A percentile compares a stretch with the other conserved stretches of the same genome.
phyloP scores from a whole-genome alignment of 2,888 invertebrate species.

The Pyralis farinalis region DNA sequence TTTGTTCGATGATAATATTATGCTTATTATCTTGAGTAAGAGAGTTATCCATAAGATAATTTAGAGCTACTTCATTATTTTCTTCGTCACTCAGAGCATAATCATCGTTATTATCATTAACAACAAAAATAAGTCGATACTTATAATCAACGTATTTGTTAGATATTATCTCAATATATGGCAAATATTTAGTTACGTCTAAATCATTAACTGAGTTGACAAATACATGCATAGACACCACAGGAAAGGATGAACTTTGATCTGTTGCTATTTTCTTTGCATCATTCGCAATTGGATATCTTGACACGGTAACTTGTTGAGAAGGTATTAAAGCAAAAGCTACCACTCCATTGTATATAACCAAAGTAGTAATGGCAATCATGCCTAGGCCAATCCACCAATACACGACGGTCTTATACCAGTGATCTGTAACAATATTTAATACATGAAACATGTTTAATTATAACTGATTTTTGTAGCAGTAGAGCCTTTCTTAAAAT shows the following conservation, averaged over 20 bases:
- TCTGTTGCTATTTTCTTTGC: constrained; percentile 16
- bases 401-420: constrained; percentile 52
- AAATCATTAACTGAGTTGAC: constrained; percentile 35
- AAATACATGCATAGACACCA: constrained; percentile 59
- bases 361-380: constrained; percentile 52
- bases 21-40: constrained; percentile 20
- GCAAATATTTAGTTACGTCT: constrained; percentile 44
- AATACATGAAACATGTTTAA: too few relatives aligned
- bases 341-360: constrained; percentile 57
- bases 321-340: constrained; percentile 45
- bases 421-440: constrained; percentile 55
- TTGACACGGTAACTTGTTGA: constrained; percentile 16
- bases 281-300: constrained; percentile 20
- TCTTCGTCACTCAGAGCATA: constrained; percentile 37
- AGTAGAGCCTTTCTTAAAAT: too few relatives aligned
- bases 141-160: constrained; percentile 45
- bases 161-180: constrained; percentile 46
- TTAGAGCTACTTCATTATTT: constrained; percentile 57
- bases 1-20: constrained; percentile 42
- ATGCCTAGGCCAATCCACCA: constrained; percentile 66
- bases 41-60: constrained; percentile 42
- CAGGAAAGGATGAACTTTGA: constrained; percentile 20
- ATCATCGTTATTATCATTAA: constrained; percentile 43
- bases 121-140: constrained; percentile 50
- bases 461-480: too few relatives aligned